These are phyloP conservation scores for Mus musculus DNA, from an alignment of 2,113 vertebrate genomes.

Conservation along the genomic window DNA sequence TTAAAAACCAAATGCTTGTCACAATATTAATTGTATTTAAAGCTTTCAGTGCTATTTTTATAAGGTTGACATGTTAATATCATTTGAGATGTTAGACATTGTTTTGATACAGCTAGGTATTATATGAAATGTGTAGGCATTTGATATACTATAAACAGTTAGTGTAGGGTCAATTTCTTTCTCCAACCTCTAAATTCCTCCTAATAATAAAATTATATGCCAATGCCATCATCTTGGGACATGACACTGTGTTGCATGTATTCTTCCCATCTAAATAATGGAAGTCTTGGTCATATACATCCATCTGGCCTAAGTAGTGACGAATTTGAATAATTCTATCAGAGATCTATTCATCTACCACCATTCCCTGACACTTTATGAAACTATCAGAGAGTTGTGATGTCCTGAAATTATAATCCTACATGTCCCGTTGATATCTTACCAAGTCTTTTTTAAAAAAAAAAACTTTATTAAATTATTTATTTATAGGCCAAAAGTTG, in stretches of 20 bases:
- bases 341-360: neutral
- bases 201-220: neutral
- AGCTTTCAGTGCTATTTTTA: neutral
- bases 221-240: neutral
- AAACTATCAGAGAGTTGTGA: neutral
- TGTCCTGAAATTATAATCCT: neutral
- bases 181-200: neutral
- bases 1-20: too few relatives aligned
- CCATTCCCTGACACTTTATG: neutral
- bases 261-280: neutral
- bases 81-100: too few relatives aligned
- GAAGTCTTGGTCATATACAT: neutral
- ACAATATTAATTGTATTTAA: neutral
- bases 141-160: neutral
- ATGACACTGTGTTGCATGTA: neutral
- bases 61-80: neutral
- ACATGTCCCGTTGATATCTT: neutral
- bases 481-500: too few relatives aligned
- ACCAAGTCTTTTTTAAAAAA: neutral
- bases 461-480: too few relatives aligned
- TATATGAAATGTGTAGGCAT: fast-evolving
- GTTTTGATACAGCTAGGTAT: fast-evolving
- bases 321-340: neutral
- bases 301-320: neutral
- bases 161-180: neutral